Percentiles rank a stretch among this genome's conserved stretches.
Evolutionary conservation across 2,888 invertebrate species (phyloP).

Genomic region (Autographa pulchrina): DNA sequence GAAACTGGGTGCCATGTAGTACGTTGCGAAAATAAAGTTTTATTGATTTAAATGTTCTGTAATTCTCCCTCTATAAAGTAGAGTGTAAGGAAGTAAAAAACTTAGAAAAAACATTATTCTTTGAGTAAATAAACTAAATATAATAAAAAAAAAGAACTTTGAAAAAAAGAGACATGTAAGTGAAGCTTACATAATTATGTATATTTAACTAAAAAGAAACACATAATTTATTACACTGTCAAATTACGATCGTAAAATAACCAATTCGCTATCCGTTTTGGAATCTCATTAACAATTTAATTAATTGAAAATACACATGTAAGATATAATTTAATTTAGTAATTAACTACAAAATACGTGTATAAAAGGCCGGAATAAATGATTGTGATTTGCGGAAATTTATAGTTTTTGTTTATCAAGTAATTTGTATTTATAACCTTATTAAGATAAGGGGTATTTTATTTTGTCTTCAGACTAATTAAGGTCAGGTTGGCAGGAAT

Average conservation of each 20-base stretch:
- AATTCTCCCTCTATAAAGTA: no score
- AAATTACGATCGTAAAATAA: neutral
- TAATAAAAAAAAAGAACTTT: no score
- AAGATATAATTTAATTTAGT: conserved; percentile 34
- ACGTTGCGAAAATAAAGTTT: no score
- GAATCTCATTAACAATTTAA: conserved; percentile 42
- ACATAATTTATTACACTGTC: no score
- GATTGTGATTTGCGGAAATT: conserved; percentile 19
- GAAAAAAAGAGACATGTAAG: no score
- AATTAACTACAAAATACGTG: conserved; percentile 35
- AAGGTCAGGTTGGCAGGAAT: conserved; percentile 7
- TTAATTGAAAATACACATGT: conserved; percentile 36
- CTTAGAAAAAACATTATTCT: no score
- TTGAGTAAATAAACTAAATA: no score
- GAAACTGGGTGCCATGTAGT: no score
- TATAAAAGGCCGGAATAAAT: conserved; percentile 27
- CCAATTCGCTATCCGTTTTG: conserved; percentile 15
- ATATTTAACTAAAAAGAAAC: no score
- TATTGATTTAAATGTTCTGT: no score
- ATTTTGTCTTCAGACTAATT: conserved; percentile 31
- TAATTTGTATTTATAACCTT: conserved; percentile 56
- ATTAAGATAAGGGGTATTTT: conserved; percentile 53
- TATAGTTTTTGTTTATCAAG: conserved; percentile 30
- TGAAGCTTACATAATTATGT: no score
- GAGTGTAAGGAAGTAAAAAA: no score